These are phyloP conservation scores for Himalopsyche phryganea DNA, from an alignment of 1,140 invertebrate species.

Conservation along the genomic window DNA sequence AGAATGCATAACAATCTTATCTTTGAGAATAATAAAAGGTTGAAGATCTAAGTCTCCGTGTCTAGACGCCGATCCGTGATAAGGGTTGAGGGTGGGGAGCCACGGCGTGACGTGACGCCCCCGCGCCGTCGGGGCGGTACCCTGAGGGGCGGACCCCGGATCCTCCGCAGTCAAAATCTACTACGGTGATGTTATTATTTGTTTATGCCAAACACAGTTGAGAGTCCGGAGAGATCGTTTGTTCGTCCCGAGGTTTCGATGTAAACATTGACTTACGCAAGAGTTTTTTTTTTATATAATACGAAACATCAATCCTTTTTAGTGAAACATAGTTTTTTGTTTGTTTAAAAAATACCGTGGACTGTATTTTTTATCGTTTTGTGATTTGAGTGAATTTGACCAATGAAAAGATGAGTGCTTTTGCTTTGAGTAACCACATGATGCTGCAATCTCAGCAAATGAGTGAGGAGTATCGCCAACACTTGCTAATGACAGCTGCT, in stretches of 20 bases:
- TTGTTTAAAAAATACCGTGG: background rate
- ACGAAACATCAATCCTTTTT: background rate
- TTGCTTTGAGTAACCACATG: conserved; percentile 15
- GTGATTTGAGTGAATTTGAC: conserved; percentile 6
- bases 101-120: background rate
- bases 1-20: too few relatives aligned
- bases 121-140: background rate
- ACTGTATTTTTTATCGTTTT: conserved; percentile 3
- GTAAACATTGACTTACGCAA: too few relatives aligned
- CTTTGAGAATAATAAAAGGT: too few relatives aligned
- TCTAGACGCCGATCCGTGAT: too few relatives aligned
- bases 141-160: background rate
- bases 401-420: conserved; percentile 15
- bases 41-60: too few relatives aligned
- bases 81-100: background rate
- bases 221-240: background rate
- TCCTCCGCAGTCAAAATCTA: background rate
- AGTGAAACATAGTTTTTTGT: background rate
- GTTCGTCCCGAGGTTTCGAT: too few relatives aligned
- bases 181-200: conserved; percentile 2
- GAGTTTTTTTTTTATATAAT: background rate
- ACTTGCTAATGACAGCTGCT: conserved; percentile 13
- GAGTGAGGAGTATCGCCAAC: conserved; percentile 13
- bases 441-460: conserved; percentile 17
- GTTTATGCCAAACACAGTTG: conserved; percentile 15